phyloP scores from a whole-genome alignment of 2,888 invertebrate genomes.

The Lasioglossum calceatum region DNA sequence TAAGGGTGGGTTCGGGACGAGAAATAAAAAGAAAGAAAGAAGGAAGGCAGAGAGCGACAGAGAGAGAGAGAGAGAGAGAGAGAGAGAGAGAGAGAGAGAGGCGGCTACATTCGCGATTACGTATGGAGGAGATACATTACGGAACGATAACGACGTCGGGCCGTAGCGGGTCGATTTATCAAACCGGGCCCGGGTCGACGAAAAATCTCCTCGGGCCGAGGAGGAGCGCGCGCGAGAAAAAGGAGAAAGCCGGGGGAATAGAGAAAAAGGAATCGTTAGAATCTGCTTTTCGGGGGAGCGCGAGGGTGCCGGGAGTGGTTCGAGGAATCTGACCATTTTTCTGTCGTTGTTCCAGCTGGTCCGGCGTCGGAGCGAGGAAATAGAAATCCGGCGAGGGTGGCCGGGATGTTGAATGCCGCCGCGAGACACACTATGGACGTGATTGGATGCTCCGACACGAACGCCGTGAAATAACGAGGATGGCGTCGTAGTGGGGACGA shows the following conservation, averaged over 20 bases:
- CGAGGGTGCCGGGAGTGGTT: not conserved
- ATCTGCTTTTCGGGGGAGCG: constrained; percentile 10
- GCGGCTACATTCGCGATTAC: constrained; percentile 23
- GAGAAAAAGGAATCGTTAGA: constrained; percentile 21
- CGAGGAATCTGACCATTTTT: constrained; percentile 58
- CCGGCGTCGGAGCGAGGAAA: constrained; percentile 23
- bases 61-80: not conserved
- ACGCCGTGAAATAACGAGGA: constrained; percentile 46
- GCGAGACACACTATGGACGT: constrained; percentile 42
- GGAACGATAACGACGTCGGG: constrained; percentile 45
- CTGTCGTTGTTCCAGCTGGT: constrained; percentile 65
- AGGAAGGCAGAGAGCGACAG: not conserved
- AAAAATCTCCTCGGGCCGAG: constrained; percentile 18
- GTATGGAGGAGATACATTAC: constrained; percentile 21
- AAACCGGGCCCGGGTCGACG: constrained; percentile 37
- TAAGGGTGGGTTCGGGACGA: not conserved
- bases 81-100: not conserved
- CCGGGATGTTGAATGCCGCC: constrained; percentile 53
- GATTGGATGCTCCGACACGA: constrained; percentile 60
- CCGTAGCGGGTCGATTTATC: constrained; percentile 40
- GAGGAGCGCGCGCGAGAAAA: not conserved
- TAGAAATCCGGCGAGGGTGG: constrained; percentile 39
- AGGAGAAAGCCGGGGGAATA: not conserved
- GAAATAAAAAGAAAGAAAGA: not conserved
- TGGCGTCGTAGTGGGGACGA: constrained; percentile 49